These are phyloP conservation scores for Brachyalestes nurse DNA, from an alignment of 2,797 vertebrate species.

Conservation along the genomic window DNA sequence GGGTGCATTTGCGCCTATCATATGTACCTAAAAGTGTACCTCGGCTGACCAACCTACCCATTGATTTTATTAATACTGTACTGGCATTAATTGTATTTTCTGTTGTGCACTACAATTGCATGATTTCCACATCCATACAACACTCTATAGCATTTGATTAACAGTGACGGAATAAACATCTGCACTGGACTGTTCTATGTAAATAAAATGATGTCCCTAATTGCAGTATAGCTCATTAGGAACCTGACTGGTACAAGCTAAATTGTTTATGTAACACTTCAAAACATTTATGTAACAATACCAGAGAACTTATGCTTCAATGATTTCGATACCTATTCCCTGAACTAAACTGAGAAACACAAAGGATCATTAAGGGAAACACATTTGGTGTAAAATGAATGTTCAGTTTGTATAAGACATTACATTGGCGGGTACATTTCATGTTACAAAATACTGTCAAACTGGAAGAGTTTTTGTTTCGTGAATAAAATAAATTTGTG, in stretches of 20 bases:
- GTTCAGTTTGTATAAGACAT: neutral
- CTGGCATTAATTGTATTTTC: neutral
- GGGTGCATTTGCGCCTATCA: neutral
- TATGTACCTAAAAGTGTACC: neutral
- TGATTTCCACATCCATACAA: too few species aligned
- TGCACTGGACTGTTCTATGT: neutral
- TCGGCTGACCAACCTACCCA: neutral
- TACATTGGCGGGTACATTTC: neutral
- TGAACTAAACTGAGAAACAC: neutral
- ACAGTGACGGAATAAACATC: neutral
- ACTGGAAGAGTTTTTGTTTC: neutral
- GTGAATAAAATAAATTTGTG: neutral
- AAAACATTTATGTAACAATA: neutral
- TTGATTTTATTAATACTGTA: neutral
- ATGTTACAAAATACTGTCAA: neutral
- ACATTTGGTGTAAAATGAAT: neutral
- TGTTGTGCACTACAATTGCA: too few species aligned
- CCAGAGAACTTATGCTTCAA: neutral
- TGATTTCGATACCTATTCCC: neutral
- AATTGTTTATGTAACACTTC: neutral
- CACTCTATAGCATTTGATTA: too few species aligned
- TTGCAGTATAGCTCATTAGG: neutral
- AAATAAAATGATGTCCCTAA: neutral
- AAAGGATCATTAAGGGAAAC: constrained; percentile 3
- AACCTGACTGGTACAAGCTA: neutral